phyloP scores from a whole-genome alignment of 2,888 invertebrate species.

The Steinernema hermaphroditum region DNA sequence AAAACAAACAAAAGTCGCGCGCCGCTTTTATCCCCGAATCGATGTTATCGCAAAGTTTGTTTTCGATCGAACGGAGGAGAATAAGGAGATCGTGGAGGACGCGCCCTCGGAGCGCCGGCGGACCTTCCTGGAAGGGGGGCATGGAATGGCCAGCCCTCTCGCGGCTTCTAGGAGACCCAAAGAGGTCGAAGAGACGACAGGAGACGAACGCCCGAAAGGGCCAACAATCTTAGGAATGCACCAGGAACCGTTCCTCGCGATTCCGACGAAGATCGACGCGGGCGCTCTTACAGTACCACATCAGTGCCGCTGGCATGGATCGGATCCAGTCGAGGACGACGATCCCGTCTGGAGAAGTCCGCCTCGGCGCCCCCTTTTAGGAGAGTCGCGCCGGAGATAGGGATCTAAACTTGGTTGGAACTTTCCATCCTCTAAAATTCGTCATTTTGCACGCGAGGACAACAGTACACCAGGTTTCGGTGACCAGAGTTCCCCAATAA shows the following conservation, averaged over 20 bases:
- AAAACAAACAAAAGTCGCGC: slow-evolving; percentile 29
- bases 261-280: too few species aligned
- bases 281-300: too few species aligned
- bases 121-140: not conserved
- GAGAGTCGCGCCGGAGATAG: too few species aligned
- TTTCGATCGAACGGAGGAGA: slow-evolving; percentile 10
- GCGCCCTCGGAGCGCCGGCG: not conserved
- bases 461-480: not conserved
- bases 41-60: slow-evolving; percentile 27
- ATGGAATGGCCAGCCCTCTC: too few species aligned
- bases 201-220: too few species aligned
- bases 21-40: slow-evolving; percentile 27
- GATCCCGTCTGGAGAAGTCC: too few species aligned
- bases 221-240: not conserved
- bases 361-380: too few species aligned
- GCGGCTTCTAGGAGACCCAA: too few species aligned
- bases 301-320: too few species aligned
- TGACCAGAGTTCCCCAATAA: too few species aligned
- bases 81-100: not conserved
- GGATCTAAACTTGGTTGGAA: not conserved
- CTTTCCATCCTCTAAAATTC: not conserved
- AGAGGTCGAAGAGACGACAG: too few species aligned
- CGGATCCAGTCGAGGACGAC: too few species aligned
- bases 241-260: not conserved
- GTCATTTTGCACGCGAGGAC: not conserved